phyloP scores from a whole-genome alignment of 2,797 vertebrate species.

The Aphelocoma californica region DNA sequence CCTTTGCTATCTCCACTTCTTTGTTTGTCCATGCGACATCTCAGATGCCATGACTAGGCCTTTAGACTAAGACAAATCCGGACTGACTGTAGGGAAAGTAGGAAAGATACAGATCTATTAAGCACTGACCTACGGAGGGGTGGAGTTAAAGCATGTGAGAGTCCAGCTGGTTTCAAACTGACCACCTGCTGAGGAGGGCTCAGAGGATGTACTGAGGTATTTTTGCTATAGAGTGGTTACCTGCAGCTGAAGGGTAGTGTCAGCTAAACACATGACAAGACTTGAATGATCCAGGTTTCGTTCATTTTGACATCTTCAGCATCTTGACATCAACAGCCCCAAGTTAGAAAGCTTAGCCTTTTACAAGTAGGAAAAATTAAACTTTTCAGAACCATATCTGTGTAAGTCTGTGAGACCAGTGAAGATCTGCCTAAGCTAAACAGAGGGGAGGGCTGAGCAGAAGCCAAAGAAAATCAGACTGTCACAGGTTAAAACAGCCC shows the following conservation, averaged over 20 bases:
- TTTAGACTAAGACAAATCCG: neutral
- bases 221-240: neutral
- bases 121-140: neutral
- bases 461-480: neutral
- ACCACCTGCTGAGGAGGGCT: neutral
- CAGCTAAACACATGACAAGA: neutral
- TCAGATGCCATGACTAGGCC: neutral
- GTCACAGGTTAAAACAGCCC: neutral
- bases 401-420: neutral
- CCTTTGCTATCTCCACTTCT: neutral
- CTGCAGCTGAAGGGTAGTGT: neutral
- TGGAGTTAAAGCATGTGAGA: neutral
- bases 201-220: neutral
- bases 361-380: neutral
- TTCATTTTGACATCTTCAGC: neutral
- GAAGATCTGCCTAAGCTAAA: neutral
- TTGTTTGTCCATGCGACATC: neutral
- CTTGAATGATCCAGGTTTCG: rapidly evolving
- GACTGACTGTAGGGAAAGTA: neutral
- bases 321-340: neutral
- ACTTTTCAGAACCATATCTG: neutral
- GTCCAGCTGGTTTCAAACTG: neutral
- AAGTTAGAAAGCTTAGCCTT: neutral
- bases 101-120: neutral
- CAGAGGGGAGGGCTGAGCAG: neutral